Evolutionary conservation across 2,797 vertebrate genomes (phyloP).

Genomic region (Podarcis lilfordi): DNA sequence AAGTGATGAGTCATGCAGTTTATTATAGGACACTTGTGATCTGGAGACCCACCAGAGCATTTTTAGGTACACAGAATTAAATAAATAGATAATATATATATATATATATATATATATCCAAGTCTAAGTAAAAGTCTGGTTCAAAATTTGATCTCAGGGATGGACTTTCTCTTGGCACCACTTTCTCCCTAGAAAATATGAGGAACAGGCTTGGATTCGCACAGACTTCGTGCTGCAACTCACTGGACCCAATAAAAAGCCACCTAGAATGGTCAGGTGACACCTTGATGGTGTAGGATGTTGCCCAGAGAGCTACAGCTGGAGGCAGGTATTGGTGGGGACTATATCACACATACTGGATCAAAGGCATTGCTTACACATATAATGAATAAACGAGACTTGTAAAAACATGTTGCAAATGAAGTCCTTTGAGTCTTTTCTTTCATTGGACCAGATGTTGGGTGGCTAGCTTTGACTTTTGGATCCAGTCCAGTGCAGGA

Average conservation of each 20-base stretch:
- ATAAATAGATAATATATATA: too few species aligned
- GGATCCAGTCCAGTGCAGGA: too few species aligned
- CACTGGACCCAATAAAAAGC: not conserved
- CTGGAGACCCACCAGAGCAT: not conserved
- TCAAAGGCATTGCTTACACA: too few species aligned
- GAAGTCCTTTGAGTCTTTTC: not conserved
- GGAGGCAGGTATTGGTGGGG: not conserved
- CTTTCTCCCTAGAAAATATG: not conserved
- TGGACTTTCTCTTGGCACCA: not conserved
- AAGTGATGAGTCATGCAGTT: constrained; percentile 44
- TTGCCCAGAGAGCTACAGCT: too few species aligned
- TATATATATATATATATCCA: too few species aligned
- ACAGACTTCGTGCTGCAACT: not conserved
- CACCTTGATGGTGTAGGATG: not conserved
- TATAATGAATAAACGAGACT: not conserved
- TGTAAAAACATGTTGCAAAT: not conserved
- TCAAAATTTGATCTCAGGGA: not conserved
- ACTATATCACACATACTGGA: too few species aligned
- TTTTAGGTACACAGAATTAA: not conserved
- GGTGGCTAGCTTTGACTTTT: not conserved
- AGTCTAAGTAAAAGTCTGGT: not conserved
- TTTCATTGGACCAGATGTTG: not conserved
- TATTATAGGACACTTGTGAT: constrained; percentile 5
- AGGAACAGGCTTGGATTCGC: not conserved
- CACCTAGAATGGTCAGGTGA: too few species aligned